Evolutionary conservation across 2,113 vertebrate genomes (phyloP), one percentile per base, ranked within the genome.

Genomic region (Trematomus loennbergii): DNA sequence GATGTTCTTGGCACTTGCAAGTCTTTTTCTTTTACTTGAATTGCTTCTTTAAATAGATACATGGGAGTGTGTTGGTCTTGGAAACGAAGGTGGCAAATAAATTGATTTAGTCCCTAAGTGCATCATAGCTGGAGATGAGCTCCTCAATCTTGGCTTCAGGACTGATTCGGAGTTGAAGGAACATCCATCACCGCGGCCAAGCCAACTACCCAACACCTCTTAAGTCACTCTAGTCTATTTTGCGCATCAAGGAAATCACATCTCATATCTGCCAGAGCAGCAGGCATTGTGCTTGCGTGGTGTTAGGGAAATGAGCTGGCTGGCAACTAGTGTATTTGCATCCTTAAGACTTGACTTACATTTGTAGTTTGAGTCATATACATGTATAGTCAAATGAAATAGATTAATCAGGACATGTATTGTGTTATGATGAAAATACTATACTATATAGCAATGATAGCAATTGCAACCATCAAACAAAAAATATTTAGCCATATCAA

Each of bases 1-100:
- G 73, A 86, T 67, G 70, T 84, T 83, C 80, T 84, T 94, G 89
- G 87, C 87, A 82, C 67, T 46, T 61, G 66, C 72, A 17, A 55
- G 69, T 84, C 17, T 83, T 88, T 93, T 84, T 90, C 91, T 90
- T 94, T 94, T 90, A 91, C 73, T 84, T 86, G 84, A 92, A 93
- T 93, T 88, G 87, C 74, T 88, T 91, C 83, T 68, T 81, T 87
- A 91, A 85, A 92, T 88, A 92, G 79, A 25, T 29, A 66, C 63
- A n/a, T 15, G 10, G 58, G 16, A 64, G 54, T 65, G 65, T 73
- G 59, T 78, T 64, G 58, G 68, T 79, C 57, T 57, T 61, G 50
- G 53, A 17, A 36, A 68, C 18, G 9, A 67, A 33, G 29, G 53
- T 29, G 45, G 16, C 16, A 60, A 75, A 74, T 73, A 70, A 83